Conservation (phyloP, 2,113 vertebrate species). For the Cettia cetti region DNA sequence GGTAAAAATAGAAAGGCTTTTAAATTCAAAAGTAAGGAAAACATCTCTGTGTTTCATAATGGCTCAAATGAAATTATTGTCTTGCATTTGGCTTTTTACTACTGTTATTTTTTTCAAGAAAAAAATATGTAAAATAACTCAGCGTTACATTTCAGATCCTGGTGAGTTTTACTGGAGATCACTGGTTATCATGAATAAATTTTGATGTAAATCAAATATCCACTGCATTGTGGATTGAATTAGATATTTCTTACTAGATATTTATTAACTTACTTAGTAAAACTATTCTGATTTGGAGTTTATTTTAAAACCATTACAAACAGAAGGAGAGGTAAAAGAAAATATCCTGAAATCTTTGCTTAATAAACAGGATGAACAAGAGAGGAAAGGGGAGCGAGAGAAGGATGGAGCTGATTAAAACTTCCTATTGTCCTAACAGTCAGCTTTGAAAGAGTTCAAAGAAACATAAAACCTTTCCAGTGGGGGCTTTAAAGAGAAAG, state of each 20-base stretch:
- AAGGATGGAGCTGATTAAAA: conserved; percentile 5
- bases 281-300: background rate
- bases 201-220: background rate
- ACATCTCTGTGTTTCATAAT: background rate
- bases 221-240: background rate
- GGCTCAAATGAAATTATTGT: background rate
- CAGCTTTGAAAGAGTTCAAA: background rate
- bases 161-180: background rate
- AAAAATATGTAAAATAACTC: background rate
- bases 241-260: background rate
- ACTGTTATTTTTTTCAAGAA: background rate
- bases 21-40: conserved; percentile 1
- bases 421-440: background rate
- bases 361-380: background rate
- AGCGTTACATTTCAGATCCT: background rate
- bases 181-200: conserved; percentile 8
- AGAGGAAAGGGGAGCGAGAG: background rate
- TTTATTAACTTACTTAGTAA: background rate
- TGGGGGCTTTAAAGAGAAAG: background rate
- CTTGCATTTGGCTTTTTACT: background rate
- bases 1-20: conserved; percentile 2
- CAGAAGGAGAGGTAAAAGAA: background rate
- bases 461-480: background rate
- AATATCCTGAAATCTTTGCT: background rate
- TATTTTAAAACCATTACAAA: background rate